Conservation (phyloP, 2,888 invertebrate species). For the Ormyrus labotus region DNA sequence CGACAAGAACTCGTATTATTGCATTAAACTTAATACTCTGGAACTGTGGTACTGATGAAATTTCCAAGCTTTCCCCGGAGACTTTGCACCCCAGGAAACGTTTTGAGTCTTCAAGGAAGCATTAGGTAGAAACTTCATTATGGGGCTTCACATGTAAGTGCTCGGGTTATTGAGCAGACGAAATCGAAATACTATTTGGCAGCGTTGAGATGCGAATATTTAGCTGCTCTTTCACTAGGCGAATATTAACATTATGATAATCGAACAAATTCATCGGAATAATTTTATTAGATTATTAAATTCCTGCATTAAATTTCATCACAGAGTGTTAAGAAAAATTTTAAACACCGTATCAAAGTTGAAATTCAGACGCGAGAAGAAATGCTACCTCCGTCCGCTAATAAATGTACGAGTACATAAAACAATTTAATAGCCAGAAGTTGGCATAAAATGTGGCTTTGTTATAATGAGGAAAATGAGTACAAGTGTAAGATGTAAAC, state of each 20-base stretch:
- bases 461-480: no score
- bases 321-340: no score
- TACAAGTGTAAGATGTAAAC: no score
- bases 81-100: conserved; percentile 19
- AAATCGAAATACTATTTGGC: conserved; percentile 3
- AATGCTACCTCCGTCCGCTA: neutral
- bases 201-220: neutral
- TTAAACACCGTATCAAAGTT: no score
- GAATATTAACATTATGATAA: no score
- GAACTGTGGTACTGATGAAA: conserved; percentile 33
- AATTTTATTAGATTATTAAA: no score
- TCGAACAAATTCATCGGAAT: no score
- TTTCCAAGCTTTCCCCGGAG: conserved; percentile 21
- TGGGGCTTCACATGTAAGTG: conserved; percentile 8
- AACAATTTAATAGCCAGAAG: neutral
- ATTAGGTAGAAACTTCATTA: conserved; percentile 37
- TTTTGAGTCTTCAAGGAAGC: conserved; percentile 41
- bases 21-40: conserved; percentile 25
- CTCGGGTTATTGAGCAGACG: conserved; percentile 7
- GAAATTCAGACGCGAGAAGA: no score
- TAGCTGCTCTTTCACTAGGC: neutral
- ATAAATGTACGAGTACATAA: neutral
- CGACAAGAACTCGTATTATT: conserved; percentile 15
- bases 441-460: neutral
- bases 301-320: no score